phyloP scores from a whole-genome alignment of 1,140 invertebrate genomes.

The Coboldia fuscipes region DNA sequence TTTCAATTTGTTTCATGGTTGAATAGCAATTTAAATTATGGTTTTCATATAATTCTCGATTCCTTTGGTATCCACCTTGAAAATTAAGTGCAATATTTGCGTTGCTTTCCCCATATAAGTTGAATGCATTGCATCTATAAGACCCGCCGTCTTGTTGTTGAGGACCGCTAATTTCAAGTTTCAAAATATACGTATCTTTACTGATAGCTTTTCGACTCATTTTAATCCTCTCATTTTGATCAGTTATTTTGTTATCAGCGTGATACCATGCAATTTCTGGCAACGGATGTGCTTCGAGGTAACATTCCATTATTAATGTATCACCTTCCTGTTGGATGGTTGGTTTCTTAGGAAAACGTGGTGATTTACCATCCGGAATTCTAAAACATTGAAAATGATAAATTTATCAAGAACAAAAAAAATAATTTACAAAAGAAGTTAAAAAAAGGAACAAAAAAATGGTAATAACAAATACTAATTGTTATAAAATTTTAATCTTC shows the following conservation, averaged over 20 bases:
- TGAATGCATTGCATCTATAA: conserved; percentile 97
- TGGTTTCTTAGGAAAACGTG: conserved; percentile 91
- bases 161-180: conserved; percentile 82
- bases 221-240: conserved; percentile 61
- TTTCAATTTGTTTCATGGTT: not conserved
- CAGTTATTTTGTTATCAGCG: conserved; percentile 57
- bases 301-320: conserved; percentile 84
- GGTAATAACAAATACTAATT: conserved; percentile 3
- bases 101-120: conserved; percentile 96
- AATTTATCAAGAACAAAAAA: conserved; percentile 4
- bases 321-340: conserved; percentile 90
- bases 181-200: conserved; percentile 78
- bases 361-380: conserved; percentile 86
- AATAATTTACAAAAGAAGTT: too few relatives aligned
- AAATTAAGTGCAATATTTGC: conserved; percentile 99
- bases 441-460: not conserved
- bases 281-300: conserved; percentile 81
- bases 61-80: conserved; percentile 51
- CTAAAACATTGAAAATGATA: too few relatives aligned
- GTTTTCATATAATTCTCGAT: not conserved
- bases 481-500: too few relatives aligned
- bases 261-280: conserved; percentile 94
- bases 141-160: conserved; percentile 89
- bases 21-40: not conserved
- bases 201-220: conserved; percentile 66